Percentiles rank a stretch among this genome's conserved stretches.
phyloP scores from a whole-genome alignment of 2,113 vertebrate species.

The Pundamilia nyererei region DNA sequence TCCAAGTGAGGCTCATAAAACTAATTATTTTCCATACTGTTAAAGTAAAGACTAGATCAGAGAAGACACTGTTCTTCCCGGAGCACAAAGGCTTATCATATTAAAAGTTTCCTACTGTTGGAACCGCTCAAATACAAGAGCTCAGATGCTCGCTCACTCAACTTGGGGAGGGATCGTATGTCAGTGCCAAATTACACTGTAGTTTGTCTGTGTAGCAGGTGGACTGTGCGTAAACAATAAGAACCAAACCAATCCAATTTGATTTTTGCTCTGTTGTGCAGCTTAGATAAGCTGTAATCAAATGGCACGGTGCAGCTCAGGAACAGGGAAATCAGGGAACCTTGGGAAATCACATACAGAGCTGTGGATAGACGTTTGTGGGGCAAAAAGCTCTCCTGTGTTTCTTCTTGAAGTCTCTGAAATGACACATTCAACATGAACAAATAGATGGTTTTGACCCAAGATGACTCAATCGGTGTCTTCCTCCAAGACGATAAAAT shows the following conservation, averaged over 20 bases:
- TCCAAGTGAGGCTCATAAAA: not conserved
- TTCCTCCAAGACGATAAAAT: conserved; percentile 12
- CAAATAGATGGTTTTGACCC: conserved; percentile 8
- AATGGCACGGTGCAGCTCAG: conserved; percentile 12
- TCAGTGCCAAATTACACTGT: conserved; percentile 37
- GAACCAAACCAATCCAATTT: conserved; percentile 33
- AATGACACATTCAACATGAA: not conserved
- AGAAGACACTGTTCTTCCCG: not conserved
- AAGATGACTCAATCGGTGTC: conserved; percentile 24
- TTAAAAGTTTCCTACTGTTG: not conserved
- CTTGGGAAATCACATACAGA: conserved; percentile 40
- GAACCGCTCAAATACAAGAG: not conserved
- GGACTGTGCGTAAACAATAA: conserved; percentile 50
- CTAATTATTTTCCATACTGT: not conserved
- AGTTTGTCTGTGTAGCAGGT: conserved; percentile 58
- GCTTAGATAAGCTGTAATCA: conserved; percentile 49
- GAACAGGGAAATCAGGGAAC: conserved; percentile 5
- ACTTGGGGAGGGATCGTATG: conserved; percentile 24
- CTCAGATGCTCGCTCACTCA: conserved; percentile 48
- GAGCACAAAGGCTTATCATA: not conserved
- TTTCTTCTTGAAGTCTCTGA: not conserved
- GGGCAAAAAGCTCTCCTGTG: conserved; percentile 6
- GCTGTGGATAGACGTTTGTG: not conserved
- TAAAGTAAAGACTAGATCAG: not conserved
- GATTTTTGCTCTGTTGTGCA: conserved; percentile 44